Conservation (phyloP, 2,797 vertebrate species). For the Sebastes hubbsi region DNA sequence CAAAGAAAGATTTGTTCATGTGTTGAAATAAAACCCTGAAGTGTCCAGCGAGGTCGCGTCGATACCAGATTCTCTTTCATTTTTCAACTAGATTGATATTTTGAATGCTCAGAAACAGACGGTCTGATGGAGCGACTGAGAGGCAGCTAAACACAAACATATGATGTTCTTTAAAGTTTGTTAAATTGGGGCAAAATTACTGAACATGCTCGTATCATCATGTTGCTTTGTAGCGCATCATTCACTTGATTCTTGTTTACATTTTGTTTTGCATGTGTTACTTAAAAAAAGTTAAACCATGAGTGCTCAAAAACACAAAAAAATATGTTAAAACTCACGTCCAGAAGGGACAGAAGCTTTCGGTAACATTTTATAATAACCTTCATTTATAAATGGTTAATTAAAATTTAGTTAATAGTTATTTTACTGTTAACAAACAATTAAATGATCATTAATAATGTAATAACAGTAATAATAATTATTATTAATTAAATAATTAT, state of each 20-base stretch:
- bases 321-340: background rate
- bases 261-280: constrained; percentile 33
- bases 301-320: constrained; percentile 19
- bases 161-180: constrained; percentile 6
- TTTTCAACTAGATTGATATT: background rate
- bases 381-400: too few relatives aligned
- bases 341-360: constrained; percentile 24
- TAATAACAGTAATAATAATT: too few relatives aligned
- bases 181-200: background rate
- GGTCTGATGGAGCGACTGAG: background rate
- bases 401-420: too few relatives aligned
- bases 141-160: constrained; percentile 61
- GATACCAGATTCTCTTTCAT: background rate
- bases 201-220: background rate
- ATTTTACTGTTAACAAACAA: too few relatives aligned
- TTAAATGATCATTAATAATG: too few relatives aligned
- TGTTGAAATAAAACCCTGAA: constrained; percentile 1
- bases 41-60: background rate
- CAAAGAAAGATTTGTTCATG: constrained; percentile 46
- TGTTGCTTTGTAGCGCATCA: constrained; percentile 8
- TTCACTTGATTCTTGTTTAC: constrained; percentile 51
- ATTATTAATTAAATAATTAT: too few relatives aligned
- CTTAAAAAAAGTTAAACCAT: constrained; percentile 29
- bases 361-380: background rate
- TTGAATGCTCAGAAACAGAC: background rate